Evolutionary conservation across 2,113 vertebrate species (phyloP), one percentile per base, ranked within the genome.

Genomic region (Odontesthes bonariensis): DNA sequence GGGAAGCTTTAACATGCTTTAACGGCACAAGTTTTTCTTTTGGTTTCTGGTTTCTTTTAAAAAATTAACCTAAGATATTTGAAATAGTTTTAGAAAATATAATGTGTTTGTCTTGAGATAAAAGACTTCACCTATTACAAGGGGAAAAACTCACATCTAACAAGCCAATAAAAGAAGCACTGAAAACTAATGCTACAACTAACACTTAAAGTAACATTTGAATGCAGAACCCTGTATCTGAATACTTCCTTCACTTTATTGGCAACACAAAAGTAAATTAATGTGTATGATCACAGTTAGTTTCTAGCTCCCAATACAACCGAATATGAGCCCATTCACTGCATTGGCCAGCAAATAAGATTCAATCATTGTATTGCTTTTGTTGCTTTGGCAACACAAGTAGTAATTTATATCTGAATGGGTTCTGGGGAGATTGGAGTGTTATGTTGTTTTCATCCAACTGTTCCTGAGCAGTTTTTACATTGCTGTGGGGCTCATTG

Each of bases 311-410:
- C 17, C 22, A n/a, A 0, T 22, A 44, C 54, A 32, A 22, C 12
- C 11, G 22, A 11, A 61, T 54, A 54, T 54, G 9, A 69, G n/a
- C 1, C 27, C 6, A 27, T 55, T 62, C 8, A 38, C 8, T 55
- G 20, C 4, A 13, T 9, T 23, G 23, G 38, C 31, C 23, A 44
- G 47, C 38, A 40, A 9, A 47, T 23, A 22, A 46, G 12, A 61
- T 51, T 12, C 27, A 9, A 33, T 70, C 59, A 46, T 46, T 32
- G 31, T 3, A 69, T 23, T 22, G 27, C 35, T 22, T 13, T 61
- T 22, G 35, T 68, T 20, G 47, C 59, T 38, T 53, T 58, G 12
- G 77, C 58, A 74, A 69, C 56, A 47, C 17, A 17, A 13, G 46
- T 47, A 47, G 46, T 17, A 35, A 59, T 40, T 40, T 59, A 33